Conservation (phyloP, 2,888 invertebrate genomes). For the Ochropleura leucogaster region DNA sequence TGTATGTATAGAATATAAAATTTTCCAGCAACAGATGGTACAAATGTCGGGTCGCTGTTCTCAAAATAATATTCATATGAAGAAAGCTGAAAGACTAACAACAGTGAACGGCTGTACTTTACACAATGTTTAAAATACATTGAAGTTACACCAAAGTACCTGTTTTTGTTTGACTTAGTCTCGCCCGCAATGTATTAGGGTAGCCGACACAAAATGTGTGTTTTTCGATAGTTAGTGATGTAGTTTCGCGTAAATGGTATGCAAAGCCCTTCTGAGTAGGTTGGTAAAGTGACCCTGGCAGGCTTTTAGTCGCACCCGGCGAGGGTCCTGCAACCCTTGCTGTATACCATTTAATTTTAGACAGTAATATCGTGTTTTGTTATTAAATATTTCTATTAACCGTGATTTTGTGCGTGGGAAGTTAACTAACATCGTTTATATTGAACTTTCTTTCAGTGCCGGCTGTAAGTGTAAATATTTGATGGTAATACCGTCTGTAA, state of each 20-base stretch:
- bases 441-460: conserved; percentile 31
- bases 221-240: conserved; percentile 54
- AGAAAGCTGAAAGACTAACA: conserved; percentile 66
- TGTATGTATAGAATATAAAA: conserved; percentile 51
- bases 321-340: conserved; percentile 37
- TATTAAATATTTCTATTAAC: conserved; percentile 54
- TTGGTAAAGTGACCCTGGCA: conserved; percentile 70
- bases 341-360: conserved; percentile 59
- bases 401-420: conserved; percentile 41
- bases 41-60: conserved; percentile 68
- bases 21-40: conserved; percentile 68
- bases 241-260: conserved; percentile 62
- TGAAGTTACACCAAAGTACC: conserved; percentile 23
- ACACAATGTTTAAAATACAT: conserved; percentile 45
- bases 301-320: conserved; percentile 73
- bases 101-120: conserved; percentile 22
- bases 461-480: conserved; percentile 10
- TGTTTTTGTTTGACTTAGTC: conserved; percentile 6
- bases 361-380: conserved; percentile 49
- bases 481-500: neutral
- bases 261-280: conserved; percentile 58
- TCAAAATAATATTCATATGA: conserved; percentile 75
- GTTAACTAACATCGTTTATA: conserved; percentile 31
- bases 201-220: conserved; percentile 34
- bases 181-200: conserved; percentile 51